Base-by-base conservation (phyloP, 2,888 invertebrate genomes). In the Chymomyza procnemis region DNA sequence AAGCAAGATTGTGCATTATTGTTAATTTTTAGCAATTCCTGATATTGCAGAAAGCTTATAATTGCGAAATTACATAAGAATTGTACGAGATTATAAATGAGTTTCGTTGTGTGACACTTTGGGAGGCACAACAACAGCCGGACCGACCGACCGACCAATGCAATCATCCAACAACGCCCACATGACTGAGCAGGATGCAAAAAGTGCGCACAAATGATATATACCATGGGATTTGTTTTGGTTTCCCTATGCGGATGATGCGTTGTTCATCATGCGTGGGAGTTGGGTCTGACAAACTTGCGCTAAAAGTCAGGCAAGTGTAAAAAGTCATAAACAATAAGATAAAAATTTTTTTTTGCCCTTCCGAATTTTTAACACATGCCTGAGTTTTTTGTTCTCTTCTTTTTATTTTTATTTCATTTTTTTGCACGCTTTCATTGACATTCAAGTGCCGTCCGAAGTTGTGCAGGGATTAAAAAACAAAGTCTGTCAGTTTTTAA, bases 21-120 rank as follows among this genome's bases (percentile, higher is more conserved):
- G 73, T 78, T 78, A 77, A 80, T 82, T 80, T 78, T 80, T 68
- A n/a, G 26, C 80, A 82, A 78, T 80, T 41, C 12, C 34, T 12
- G 12, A 41, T 41, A 41, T 12, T 12, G 3, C 3, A 12, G 9
- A 12, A 79, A 80, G 26, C 77, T 82, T 80, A 82, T 78, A 80
- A 80, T 80, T 82, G 78, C 80, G 71, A 80, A 69, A 69, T 69
- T 70, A 57, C 66, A 63, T 55, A 69, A 58, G 66, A 52, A 70
- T 71, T 26, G 9, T 9, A 9, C 12, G 12, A 41, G 34, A 73
- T 75, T 76, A 81, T 81, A 69, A 80, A 80, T 81, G 76, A 64
- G 18, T 64, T 73, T 61, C 69, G 56, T 57, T 71, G 56, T 57
- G 66, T 12, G 12, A 41, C 12, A 12, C 12, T 12, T 41, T 26